phyloP scores from a whole-genome alignment of 2,113 vertebrate genomes.

The Ailurus styani region DNA sequence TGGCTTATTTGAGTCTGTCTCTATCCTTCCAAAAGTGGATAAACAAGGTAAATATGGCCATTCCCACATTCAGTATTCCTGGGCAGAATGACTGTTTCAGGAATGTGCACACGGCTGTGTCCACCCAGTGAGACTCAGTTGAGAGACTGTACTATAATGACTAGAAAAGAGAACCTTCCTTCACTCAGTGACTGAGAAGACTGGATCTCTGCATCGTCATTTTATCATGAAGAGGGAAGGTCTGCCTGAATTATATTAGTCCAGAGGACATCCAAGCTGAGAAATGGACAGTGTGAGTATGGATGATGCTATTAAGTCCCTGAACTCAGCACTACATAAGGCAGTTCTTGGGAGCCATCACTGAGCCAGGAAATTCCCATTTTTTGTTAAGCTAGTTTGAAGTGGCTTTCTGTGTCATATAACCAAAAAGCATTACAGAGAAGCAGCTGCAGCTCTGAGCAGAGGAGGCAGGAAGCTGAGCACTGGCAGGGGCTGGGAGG shows the following conservation, averaged over 20 bases:
- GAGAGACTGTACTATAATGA: background rate
- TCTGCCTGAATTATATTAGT: background rate
- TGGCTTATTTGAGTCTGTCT: background rate
- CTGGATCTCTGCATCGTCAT: background rate
- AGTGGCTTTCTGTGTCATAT: background rate
- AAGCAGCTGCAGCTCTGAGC: background rate
- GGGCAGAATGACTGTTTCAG: background rate
- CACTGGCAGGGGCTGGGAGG: background rate
- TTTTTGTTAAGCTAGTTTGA: background rate
- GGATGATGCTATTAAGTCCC: background rate
- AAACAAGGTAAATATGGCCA: background rate
- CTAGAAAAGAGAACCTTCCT: background rate
- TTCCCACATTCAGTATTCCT: background rate
- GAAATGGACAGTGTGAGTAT: background rate
- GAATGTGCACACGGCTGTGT: background rate
- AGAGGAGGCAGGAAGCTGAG: background rate
- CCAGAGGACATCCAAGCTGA: background rate
- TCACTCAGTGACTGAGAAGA: background rate
- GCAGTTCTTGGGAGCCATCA: background rate
- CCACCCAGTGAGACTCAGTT: background rate
- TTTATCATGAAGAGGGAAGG: background rate
- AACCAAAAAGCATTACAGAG: background rate
- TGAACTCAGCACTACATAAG: background rate
- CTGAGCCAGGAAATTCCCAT: background rate
- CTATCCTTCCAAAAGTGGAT: background rate